These are phyloP conservation scores for Chymomyza amoena DNA, from an alignment of 2,888 invertebrate species.

Conservation along the genomic window DNA sequence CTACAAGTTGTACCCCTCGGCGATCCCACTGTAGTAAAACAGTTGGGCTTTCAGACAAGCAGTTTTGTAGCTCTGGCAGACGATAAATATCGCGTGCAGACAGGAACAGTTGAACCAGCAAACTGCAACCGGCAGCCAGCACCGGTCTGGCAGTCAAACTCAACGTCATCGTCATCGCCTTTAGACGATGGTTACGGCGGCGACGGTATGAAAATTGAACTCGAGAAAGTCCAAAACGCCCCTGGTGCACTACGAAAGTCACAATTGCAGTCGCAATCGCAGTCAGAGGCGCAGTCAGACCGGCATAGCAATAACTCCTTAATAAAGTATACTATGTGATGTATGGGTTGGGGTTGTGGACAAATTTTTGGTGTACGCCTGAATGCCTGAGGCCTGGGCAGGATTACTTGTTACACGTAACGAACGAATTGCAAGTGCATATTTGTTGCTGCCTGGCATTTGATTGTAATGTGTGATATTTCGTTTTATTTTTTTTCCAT, in stretches of 20 bases:
- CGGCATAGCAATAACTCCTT: not conserved
- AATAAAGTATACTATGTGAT: not conserved
- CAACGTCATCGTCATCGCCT: conserved; percentile 16
- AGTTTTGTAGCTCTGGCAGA: conserved; percentile 42
- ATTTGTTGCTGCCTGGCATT: too few relatives aligned
- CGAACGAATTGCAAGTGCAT: conserved; percentile 22
- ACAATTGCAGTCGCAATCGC: not conserved
- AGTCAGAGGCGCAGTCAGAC: not conserved
- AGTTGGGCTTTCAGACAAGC: not conserved
- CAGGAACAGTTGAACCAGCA: conserved; percentile 32
- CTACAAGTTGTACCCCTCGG: conserved; percentile 23
- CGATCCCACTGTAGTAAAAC: not conserved
- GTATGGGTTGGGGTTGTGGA: too few relatives aligned
- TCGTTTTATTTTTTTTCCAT: too few relatives aligned
- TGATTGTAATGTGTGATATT: too few relatives aligned
- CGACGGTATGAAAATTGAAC: conserved; percentile 39
- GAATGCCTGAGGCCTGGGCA: conserved; percentile 8
- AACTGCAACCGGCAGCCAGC: conserved; percentile 7
- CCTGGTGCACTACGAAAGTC: not conserved
- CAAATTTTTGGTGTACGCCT: not conserved
- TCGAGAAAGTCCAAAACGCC: conserved; percentile 16
- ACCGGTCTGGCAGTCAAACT: conserved; percentile 10
- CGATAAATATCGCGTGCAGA: conserved; percentile 70
- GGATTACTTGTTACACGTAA: conserved; percentile 62
- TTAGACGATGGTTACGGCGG: not conserved